These are phyloP conservation scores for Ivindomyrus marchei DNA, from an alignment of 2,113 vertebrate genomes.

Conservation along the genomic window DNA sequence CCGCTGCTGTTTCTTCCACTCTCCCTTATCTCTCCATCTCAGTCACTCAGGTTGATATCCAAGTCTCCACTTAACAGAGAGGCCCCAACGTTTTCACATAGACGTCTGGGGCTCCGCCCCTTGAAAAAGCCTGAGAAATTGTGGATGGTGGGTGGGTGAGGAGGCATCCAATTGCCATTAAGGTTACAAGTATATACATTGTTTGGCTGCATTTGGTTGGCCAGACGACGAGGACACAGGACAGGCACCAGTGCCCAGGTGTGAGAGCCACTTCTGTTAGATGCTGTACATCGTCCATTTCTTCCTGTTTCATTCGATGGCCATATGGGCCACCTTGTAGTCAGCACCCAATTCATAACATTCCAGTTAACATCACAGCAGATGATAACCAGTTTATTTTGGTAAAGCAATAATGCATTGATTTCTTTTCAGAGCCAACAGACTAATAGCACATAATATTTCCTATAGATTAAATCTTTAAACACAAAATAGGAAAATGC, in stretches of 20 bases:
- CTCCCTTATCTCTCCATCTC: neutral
- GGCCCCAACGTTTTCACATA: neutral
- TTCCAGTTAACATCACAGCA: neutral
- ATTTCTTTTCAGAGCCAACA: neutral
- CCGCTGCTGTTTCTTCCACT: neutral
- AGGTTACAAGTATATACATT: neutral
- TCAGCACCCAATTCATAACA: neutral
- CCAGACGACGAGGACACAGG: neutral
- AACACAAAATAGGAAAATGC: neutral
- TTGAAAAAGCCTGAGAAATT: neutral
- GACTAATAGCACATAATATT: neutral
- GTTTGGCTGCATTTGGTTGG: neutral
- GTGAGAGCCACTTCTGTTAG: neutral
- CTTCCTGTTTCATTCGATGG: neutral
- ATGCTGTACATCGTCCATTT: neutral
- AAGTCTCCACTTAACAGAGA: neutral
- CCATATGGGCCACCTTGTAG: neutral
- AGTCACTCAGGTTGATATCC: neutral
- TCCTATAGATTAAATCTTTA: neutral
- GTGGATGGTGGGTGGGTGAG: neutral
- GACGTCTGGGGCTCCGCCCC: neutral
- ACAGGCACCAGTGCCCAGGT: neutral
- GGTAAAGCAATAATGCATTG: neutral
- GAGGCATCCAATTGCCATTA: neutral
- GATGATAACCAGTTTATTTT: neutral